These are phyloP conservation scores for Drosophila paracracens DNA, from an alignment of 2,888 invertebrate genomes.

Conservation along the genomic window DNA sequence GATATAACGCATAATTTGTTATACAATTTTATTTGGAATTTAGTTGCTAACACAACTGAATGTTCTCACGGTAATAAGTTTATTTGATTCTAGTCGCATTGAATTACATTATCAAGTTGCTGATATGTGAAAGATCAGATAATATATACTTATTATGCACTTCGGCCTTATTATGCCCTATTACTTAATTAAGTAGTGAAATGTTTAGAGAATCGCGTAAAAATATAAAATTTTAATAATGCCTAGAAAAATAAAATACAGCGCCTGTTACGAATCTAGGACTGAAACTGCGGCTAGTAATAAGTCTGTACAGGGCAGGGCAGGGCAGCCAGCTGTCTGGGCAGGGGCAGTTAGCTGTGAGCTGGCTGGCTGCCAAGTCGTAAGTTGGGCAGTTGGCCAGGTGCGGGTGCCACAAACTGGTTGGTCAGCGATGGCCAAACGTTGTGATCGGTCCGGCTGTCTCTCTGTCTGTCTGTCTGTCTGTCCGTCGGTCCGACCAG, in stretches of 20 bases:
- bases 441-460: slow-evolving; percentile 39
- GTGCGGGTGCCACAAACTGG: slow-evolving; percentile 82
- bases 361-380: slow-evolving; percentile 44
- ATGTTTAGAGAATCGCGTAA: neutral
- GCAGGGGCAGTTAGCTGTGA: slow-evolving; percentile 51
- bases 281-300: neutral
- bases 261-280: slow-evolving; percentile 9
- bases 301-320: slow-evolving; percentile 10
- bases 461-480: slow-evolving; percentile 14
- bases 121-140: neutral
- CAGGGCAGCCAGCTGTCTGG: slow-evolving; percentile 52
- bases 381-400: slow-evolving; percentile 82
- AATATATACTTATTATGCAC: neutral
- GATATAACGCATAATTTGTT: neutral
- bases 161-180: neutral
- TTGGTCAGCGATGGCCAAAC: slow-evolving; percentile 73
- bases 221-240: neutral
- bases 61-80: neutral
- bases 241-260: neutral
- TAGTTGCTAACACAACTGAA: neutral
- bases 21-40: neutral
- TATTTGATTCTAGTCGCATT: neutral
- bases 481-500: slow-evolving; percentile 23
- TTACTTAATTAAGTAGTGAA: neutral
- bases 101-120: neutral